A percentile compares a stretch with the other conserved stretches of the same genome.
These are phyloP conservation scores for Drosophila ironensis DNA, from an alignment of 1,140 invertebrate species.

Conservation along the genomic window DNA sequence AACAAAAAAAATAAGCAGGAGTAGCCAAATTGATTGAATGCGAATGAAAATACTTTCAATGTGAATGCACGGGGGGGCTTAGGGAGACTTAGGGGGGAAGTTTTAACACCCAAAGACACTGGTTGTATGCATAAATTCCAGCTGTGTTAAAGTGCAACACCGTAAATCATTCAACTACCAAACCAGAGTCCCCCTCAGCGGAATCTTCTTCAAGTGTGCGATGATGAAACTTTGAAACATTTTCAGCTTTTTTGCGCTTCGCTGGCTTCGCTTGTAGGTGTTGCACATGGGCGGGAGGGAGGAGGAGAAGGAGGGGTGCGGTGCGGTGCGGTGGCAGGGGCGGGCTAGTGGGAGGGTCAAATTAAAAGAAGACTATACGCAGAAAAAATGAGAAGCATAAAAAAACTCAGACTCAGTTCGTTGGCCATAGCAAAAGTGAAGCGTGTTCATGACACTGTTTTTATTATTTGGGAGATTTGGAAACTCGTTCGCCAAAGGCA, in stretches of 20 bases:
- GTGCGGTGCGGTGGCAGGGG: not conserved
- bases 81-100: not conserved
- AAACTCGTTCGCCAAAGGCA: slow-evolving; percentile 69
- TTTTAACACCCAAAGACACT: not conserved
- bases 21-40: slow-evolving; percentile 59
- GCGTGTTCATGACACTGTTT: slow-evolving; percentile 76
- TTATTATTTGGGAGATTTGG: slow-evolving; percentile 55
- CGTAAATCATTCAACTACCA: slow-evolving; percentile 48
- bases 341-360: slow-evolving; percentile 41
- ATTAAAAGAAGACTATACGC: slow-evolving; percentile 56
- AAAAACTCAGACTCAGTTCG: slow-evolving; percentile 54
- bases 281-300: slow-evolving; percentile 16
- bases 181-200: not conserved
- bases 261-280: slow-evolving; percentile 68
- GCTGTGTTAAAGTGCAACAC: slow-evolving; percentile 50
- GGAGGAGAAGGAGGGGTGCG: not conserved
- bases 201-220: slow-evolving; percentile 16
- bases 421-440: slow-evolving; percentile 53
- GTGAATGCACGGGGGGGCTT: not conserved
- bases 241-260: slow-evolving; percentile 73
- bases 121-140: slow-evolving; percentile 30
- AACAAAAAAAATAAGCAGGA: too few relatives aligned
- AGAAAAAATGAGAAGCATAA: slow-evolving; percentile 22
- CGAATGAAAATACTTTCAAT: slow-evolving; percentile 25
- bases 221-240: slow-evolving; percentile 69